Evolutionary conservation across 1,140 invertebrate genomes (phyloP).

Genomic region (Heliothis subflexa): DNA sequence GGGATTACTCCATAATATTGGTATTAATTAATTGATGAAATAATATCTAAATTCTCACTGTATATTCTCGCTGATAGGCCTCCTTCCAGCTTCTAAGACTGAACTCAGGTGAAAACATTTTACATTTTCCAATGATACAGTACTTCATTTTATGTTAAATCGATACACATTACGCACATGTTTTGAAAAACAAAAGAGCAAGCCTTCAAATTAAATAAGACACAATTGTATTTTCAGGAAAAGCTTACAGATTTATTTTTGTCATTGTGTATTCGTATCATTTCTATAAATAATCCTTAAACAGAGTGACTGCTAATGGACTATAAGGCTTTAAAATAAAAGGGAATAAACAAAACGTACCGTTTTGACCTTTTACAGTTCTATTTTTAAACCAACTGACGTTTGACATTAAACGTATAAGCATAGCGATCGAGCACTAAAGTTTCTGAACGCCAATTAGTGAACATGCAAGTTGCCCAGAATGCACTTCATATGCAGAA

Average conservation of each 20-base stretch:
- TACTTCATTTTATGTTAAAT: too few relatives aligned
- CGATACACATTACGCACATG: too few relatives aligned
- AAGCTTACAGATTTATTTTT: neutral
- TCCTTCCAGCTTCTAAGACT: too few relatives aligned
- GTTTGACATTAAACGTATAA: slow-evolving; percentile 28
- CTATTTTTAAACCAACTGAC: slow-evolving; percentile 29
- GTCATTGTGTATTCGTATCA: neutral
- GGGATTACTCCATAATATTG: too few relatives aligned
- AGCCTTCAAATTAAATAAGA: too few relatives aligned
- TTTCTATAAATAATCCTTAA: neutral
- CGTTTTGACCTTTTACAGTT: slow-evolving; percentile 9
- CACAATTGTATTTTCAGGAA: neutral
- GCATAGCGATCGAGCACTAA: neutral
- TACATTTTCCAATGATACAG: too few relatives aligned
- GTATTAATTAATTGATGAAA: too few relatives aligned
- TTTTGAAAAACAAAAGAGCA: too few relatives aligned
- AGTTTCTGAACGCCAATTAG: neutral
- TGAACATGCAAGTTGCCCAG: neutral
- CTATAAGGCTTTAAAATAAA: slow-evolving; percentile 8
- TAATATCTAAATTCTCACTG: too few relatives aligned
- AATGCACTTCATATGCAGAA: neutral
- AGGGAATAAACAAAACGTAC: slow-evolving; percentile 3
- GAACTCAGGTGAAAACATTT: too few relatives aligned
- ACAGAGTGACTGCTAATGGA: slow-evolving; percentile 10
- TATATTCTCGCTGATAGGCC: too few relatives aligned